Conservation (phyloP, 1,140 invertebrate species). For the Heliconius congener region DNA sequence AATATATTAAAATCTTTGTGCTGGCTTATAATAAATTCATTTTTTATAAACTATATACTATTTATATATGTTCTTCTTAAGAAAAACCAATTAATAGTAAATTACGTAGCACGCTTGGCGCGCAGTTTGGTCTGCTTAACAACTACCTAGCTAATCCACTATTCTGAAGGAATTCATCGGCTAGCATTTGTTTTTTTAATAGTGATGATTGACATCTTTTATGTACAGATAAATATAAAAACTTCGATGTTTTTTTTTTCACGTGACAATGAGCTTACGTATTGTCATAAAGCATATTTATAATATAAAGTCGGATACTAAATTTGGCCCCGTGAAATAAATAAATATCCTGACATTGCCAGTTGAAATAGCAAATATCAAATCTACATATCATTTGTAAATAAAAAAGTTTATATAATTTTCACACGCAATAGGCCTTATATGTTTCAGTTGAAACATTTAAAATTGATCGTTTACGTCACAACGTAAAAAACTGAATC, state of each 20-base stretch:
- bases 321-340: conserved; percentile 41
- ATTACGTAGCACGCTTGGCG: conserved; percentile 70
- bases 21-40: conserved; percentile 81
- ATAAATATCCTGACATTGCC: conserved; percentile 30
- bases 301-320: conserved; percentile 31
- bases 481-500: conserved; percentile 26
- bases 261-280: conserved; percentile 53
- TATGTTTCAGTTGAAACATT: not conserved
- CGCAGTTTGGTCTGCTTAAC: conserved; percentile 69
- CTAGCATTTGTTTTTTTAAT: conserved; percentile 46
- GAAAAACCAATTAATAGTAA: conserved; percentile 60
- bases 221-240: conserved; percentile 60
- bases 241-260: conserved; percentile 63
- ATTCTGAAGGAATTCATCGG: conserved; percentile 51
- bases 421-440: conserved; percentile 24
- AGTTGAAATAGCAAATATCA: conserved; percentile 8
- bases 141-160: conserved; percentile 54
- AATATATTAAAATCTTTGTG: conserved; percentile 82
- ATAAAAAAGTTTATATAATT: not conserved
- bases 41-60: conserved; percentile 75
- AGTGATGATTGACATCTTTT: conserved; percentile 51
- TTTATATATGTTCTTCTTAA: conserved; percentile 60
- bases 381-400: not conserved
- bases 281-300: conserved; percentile 63
- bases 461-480: not conserved